These are phyloP conservation scores for Stenchaetothrips biformis DNA, from an alignment of 2,888 invertebrate species.

Conservation along the genomic window DNA sequence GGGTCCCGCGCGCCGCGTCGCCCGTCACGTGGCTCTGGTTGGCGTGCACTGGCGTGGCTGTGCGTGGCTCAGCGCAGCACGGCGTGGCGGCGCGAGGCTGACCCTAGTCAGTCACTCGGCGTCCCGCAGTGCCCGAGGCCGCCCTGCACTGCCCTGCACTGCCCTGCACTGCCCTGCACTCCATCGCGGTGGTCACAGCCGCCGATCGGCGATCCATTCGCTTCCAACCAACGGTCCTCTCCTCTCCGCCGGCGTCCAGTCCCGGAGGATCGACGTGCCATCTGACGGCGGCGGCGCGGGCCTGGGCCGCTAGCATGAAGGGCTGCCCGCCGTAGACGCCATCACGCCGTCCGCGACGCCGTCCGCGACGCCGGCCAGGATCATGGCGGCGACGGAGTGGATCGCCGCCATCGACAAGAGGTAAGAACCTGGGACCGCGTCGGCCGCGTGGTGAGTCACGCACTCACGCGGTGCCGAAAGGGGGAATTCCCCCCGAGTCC, in stretches of 20 bases:
- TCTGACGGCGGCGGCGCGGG: background rate
- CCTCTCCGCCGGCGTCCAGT: background rate
- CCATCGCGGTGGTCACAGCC: background rate
- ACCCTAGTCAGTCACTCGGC: background rate
- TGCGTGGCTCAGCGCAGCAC: background rate
- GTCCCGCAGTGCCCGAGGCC: background rate
- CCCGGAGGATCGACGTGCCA: background rate
- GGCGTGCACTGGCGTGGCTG: background rate
- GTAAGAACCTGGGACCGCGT: conserved; percentile 19
- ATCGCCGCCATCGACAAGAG: conserved; percentile 36
- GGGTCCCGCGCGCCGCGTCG: background rate
- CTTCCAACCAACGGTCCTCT: background rate
- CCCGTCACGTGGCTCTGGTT: background rate
- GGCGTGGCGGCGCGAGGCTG: background rate
- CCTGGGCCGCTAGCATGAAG: background rate
- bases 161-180: background rate
- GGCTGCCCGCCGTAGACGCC: background rate
- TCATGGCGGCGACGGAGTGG: conserved; percentile 35
- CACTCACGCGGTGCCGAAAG: background rate
- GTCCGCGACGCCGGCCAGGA: background rate
- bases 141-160: background rate
- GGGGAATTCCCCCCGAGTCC: background rate
- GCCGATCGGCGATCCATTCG: background rate
- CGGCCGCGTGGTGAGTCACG: background rate
- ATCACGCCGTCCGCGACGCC: background rate